Percentiles rank a stretch among this genome's conserved stretches.
Conservation (phyloP, 2,113 vertebrate genomes). For the Pseudopipra pipra region DNA sequence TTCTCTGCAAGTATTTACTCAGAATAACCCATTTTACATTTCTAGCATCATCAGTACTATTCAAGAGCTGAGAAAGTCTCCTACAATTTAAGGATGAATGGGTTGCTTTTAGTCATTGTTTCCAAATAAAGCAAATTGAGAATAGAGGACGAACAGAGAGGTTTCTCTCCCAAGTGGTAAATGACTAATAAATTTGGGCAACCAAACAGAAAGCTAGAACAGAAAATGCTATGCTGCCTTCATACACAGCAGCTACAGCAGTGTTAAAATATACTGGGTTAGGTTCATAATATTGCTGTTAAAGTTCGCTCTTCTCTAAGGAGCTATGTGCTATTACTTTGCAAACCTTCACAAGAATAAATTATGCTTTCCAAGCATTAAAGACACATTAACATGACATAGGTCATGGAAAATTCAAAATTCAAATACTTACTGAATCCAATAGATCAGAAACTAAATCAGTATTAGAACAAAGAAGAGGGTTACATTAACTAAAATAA, state of each 20-base stretch:
- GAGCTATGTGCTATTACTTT: background rate
- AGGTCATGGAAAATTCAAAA: conserved; percentile 53
- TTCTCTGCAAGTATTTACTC: background rate
- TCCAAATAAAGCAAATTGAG: background rate
- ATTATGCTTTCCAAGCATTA: background rate
- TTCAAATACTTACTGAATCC: conserved; percentile 43
- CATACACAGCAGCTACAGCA: background rate
- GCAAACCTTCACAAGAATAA: conserved; percentile 19
- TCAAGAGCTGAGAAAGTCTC: background rate
- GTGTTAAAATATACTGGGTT: background rate
- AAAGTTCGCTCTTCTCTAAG: background rate
- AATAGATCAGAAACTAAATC: conserved; percentile 51
- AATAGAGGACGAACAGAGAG: background rate
- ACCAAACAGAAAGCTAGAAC: background rate
- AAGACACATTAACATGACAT: conserved; percentile 35
- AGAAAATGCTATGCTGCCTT: background rate
- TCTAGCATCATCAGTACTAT: background rate
- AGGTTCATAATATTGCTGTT: background rate
- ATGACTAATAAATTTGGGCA: background rate
- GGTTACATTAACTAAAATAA: conserved; percentile 41
- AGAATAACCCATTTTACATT: background rate
- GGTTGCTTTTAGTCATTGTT: background rate
- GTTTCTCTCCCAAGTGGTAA: background rate
- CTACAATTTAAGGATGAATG: background rate
- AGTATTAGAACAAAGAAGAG: background rate